These are phyloP conservation scores for Lasioglossum calceatum DNA, from an alignment of 2,888 invertebrate species.

Conservation along the genomic window DNA sequence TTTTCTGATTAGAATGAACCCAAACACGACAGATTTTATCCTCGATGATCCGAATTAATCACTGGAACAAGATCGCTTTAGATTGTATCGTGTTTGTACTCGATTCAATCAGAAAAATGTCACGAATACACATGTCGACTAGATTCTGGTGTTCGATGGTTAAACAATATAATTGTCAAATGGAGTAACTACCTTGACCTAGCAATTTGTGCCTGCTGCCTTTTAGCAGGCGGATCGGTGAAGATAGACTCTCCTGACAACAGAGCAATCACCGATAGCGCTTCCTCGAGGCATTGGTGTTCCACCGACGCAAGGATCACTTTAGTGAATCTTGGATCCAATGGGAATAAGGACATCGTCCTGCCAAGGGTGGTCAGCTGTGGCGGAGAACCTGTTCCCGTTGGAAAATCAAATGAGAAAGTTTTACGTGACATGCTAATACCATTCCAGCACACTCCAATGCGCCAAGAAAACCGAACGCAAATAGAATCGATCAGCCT, in stretches of 20 bases:
- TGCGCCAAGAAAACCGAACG: background rate
- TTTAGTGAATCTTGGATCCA: constrained; percentile 95
- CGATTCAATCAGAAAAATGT: no score
- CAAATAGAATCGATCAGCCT: constrained; percentile 9
- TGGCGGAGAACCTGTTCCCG: constrained; percentile 83
- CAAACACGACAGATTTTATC: background rate
- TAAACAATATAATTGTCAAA: background rate
- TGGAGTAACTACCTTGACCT: constrained; percentile 85
- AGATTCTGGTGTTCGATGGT: background rate
- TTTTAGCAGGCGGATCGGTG: constrained; percentile 89
- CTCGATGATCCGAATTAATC: no score
- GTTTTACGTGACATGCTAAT: constrained; percentile 31
- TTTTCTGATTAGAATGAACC: background rate
- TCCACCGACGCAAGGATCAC: constrained; percentile 91
- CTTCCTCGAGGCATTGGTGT: constrained; percentile 92
- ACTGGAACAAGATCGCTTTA: background rate
- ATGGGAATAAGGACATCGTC: constrained; percentile 95
- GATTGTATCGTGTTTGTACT: no score
- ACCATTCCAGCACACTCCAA: background rate
- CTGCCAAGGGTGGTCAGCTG: constrained; percentile 92
- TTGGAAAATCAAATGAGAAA: constrained; percentile 42
- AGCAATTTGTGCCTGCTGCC: constrained; percentile 90
- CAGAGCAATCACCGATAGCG: constrained; percentile 93
- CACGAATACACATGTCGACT: background rate
- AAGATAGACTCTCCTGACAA: constrained; percentile 96